These are phyloP conservation scores for Argyresthia albistria DNA, from an alignment of 2,888 invertebrate genomes.

Conservation along the genomic window DNA sequence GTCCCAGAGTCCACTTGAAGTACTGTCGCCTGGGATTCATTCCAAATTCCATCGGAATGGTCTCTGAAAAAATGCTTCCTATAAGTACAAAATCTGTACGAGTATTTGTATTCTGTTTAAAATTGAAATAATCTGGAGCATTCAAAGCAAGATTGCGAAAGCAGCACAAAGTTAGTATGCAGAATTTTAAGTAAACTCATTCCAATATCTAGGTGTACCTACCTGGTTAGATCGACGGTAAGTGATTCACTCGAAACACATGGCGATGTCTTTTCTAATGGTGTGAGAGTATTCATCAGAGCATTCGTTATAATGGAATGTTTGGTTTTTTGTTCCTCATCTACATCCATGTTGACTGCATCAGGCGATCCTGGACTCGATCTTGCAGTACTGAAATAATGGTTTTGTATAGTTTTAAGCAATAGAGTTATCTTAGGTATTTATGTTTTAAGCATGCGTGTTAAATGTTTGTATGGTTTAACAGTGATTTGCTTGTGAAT, in stretches of 20 bases:
- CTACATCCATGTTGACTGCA: slow-evolving; percentile 27
- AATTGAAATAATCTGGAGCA: too few species aligned
- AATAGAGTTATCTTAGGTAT: too few species aligned
- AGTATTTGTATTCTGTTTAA: not conserved
- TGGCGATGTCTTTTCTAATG: slow-evolving; percentile 74
- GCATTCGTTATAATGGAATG: slow-evolving; percentile 36
- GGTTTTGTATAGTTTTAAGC: too few species aligned
- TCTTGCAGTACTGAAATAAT: slow-evolving; percentile 58
- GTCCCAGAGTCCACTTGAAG: slow-evolving; percentile 81
- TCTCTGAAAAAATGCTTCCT: slow-evolving; percentile 56
- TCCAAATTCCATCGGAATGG: slow-evolving; percentile 91
- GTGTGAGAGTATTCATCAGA: slow-evolving; percentile 42
- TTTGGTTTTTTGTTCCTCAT: slow-evolving; percentile 40
- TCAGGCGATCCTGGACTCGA: slow-evolving; percentile 79
- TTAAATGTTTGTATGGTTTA: too few species aligned
- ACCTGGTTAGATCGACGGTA: slow-evolving; percentile 80
- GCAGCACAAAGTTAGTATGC: too few species aligned
- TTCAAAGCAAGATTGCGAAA: too few species aligned
- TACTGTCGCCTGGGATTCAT: slow-evolving; percentile 90
- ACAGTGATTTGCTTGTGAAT: not conserved
- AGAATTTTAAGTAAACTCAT: too few species aligned
- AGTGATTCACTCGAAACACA: slow-evolving; percentile 89
- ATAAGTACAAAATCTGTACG: not conserved
- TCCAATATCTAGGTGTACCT: slow-evolving; percentile 23
- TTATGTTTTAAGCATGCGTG: too few species aligned